These are phyloP conservation scores for Acromyrmex charruanus DNA, from an alignment of 1,140 invertebrate genomes.

Conservation along the genomic window DNA sequence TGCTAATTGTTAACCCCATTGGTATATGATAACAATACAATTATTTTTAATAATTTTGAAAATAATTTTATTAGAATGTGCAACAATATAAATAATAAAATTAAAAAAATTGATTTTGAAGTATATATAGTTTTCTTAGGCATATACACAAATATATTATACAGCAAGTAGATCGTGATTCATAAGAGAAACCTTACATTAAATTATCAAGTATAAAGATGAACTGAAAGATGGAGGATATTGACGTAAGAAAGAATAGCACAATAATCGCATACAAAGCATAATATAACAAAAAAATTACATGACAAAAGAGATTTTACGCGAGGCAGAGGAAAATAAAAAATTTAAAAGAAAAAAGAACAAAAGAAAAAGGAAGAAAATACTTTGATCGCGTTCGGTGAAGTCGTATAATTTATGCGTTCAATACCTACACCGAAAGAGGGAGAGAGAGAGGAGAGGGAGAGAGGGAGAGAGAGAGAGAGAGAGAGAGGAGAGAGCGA, in stretches of 20 bases:
- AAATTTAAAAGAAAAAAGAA: not conserved
- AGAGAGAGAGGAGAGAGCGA: not conserved
- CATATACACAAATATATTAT: not conserved
- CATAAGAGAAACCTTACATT: not conserved
- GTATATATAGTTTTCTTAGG: not conserved
- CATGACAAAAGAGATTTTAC: constrained; percentile 1
- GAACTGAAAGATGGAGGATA: not conserved
- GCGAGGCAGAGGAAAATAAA: not conserved
- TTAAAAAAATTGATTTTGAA: not conserved
- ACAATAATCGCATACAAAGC: not conserved
- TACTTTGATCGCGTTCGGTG: constrained; percentile 72
- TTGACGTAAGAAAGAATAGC: not conserved
- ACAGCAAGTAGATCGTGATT: not conserved
- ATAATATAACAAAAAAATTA: constrained; percentile 11
- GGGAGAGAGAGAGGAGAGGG: not conserved
- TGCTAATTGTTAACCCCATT: not conserved
- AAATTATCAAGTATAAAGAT: constrained; percentile 12
- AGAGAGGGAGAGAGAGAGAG: not conserved
- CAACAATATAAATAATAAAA: not conserved
- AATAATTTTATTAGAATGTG: not conserved
- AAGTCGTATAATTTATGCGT: constrained; percentile 80
- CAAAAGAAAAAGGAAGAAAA: constrained; percentile 62
- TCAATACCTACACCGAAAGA: constrained; percentile 76
- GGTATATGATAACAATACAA: not conserved
- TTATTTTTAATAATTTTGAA: not conserved